Percentiles rank a stretch among this genome's conserved stretches.
These are phyloP conservation scores for Thunnus maccoyii DNA, from an alignment of 2,113 vertebrate species.

Conservation along the genomic window DNA sequence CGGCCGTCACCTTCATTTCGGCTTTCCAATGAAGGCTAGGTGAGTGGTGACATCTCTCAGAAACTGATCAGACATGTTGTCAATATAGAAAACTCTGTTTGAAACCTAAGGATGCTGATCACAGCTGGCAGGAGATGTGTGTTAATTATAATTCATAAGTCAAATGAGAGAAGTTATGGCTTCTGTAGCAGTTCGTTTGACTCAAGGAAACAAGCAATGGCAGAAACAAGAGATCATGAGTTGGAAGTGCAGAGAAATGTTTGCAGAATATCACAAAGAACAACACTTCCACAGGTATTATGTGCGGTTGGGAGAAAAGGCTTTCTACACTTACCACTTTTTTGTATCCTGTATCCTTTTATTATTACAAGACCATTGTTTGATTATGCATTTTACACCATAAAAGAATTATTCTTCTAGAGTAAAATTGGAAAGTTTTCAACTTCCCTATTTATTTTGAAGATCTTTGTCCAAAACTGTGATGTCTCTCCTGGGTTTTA, in stretches of 20 bases:
- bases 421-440: conserved; percentile 59
- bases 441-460: conserved; percentile 66
- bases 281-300: conserved; percentile 2
- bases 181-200: conserved; percentile 40
- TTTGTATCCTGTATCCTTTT: not conserved
- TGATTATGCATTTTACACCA: conserved; percentile 20
- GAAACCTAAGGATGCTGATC: conserved; percentile 63
- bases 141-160: conserved; percentile 73
- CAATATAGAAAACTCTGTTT: conserved; percentile 34
- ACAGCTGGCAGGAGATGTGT: conserved; percentile 54
- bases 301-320: not conserved
- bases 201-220: conserved; percentile 21
- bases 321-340: not conserved
- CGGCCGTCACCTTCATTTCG: conserved; percentile 12
- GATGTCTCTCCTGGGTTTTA: conserved; percentile 70
- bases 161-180: conserved; percentile 50
- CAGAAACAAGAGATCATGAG: conserved; percentile 15
- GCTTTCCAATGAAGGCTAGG: conserved; percentile 26
- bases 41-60: conserved; percentile 50
- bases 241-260: conserved; percentile 16
- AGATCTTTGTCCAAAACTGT: conserved; percentile 59
- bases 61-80: conserved; percentile 54
- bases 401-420: conserved; percentile 28
- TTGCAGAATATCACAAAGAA: conserved; percentile 24
- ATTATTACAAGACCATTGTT: conserved; percentile 5